Base-by-base conservation (phyloP, 1,140 invertebrate genomes). In the Heterodera carotae region DNA sequence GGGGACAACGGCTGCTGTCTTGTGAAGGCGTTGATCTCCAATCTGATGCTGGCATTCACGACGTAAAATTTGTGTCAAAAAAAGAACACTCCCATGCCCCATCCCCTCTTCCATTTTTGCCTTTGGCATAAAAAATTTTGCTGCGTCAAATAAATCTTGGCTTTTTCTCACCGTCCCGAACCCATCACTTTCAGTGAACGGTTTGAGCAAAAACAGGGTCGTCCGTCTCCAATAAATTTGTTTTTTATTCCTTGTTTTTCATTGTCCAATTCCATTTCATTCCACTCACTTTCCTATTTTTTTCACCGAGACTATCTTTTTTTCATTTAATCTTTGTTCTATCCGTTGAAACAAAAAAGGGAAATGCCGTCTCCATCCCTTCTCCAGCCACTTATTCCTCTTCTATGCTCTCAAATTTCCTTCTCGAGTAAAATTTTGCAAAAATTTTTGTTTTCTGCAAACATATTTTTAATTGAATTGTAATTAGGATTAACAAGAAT, bases 1-100 rank as follows among this genome's bases (percentile, higher is more conserved):
- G 48, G 68, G 15, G 84, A 84, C 69, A 78, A 81, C 36, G 83
- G 84, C n/a, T 84, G 83, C 60, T 84, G 83, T 69, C 79, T 85
- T 22, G 83, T 82, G 22, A 84, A 84, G 76, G 68, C 83, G 6
- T 69, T 84, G 25, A 84, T 84, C 27, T 84, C 83, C n/a, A 85
- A 83, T 81, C 73, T 84, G 48, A 56, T 56, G 25, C 64, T 84
- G n/a, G 78, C 84, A 12, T 80, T 84, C 72, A 76, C 83, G 27
- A 84, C 84, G 83, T 84, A 78, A 79, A 78, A 8, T 43, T 43
- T 43, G 39, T 6, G 68, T 66, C 74, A 15, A 43, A 48, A 56
- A 56, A 69, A 69, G 27, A 31, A 22, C n/a, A n/a, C n/a, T n/a
- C n/a, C n/a, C n/a, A n/a, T n/a, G n/a, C n/a, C n/a, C n/a, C n/a